Conservation (phyloP, 2,113 vertebrate genomes). For the Solenodon paradoxus region DNA sequence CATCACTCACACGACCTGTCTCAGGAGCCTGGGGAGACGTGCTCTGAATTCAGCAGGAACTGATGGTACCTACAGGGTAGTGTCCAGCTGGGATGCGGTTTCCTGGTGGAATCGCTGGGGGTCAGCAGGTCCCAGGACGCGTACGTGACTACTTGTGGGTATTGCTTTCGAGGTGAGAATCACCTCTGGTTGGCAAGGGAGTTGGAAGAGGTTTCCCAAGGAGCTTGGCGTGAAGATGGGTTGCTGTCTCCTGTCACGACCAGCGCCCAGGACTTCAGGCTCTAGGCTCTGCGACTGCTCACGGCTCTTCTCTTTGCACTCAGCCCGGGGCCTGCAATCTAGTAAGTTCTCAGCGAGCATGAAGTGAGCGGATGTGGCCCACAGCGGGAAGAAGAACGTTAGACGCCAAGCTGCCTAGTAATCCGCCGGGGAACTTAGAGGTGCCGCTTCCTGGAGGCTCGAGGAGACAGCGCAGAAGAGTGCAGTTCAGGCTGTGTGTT, state of each 20-base stretch:
- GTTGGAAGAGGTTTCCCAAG: background rate
- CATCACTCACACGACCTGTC: background rate
- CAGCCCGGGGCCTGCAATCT: background rate
- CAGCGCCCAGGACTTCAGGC: background rate
- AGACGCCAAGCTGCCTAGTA: background rate
- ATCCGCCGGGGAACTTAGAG: background rate
- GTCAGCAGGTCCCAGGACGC: background rate
- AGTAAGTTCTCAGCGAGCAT: background rate
- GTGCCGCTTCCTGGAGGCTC: slow-evolving; percentile 14
- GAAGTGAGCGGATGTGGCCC: background rate
- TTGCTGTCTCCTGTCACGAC: background rate
- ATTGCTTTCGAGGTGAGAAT: background rate
- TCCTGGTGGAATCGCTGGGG: background rate
- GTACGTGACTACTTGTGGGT: background rate
- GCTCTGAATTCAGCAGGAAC: background rate
- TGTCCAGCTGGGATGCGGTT: background rate
- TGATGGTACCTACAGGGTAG: background rate
- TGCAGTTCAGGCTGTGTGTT: background rate
- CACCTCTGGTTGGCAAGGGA: background rate
- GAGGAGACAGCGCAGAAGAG: background rate
- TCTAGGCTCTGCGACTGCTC: background rate
- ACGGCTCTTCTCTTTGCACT: background rate
- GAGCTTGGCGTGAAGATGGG: background rate
- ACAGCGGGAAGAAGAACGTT: background rate
- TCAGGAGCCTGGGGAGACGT: background rate